A percentile compares a stretch with the other conserved stretches of the same genome.
Conservation (phyloP, 2,797 vertebrate genomes). For the Enteromius trimaculatus region DNA sequence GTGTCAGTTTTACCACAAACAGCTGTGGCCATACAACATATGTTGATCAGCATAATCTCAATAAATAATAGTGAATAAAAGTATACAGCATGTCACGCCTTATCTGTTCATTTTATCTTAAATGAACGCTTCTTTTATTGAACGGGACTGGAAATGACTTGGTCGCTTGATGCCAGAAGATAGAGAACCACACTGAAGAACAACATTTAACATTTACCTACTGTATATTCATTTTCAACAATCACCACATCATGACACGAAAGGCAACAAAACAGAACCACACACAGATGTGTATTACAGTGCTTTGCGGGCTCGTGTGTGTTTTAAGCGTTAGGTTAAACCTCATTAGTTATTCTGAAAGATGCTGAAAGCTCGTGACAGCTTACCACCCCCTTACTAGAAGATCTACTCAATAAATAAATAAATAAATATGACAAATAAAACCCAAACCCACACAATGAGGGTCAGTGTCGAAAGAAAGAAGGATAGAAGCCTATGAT, state of each 20-base stretch:
- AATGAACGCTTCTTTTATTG: constrained; percentile 19
- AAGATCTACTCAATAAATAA: constrained; percentile 53
- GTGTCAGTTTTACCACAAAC: constrained; percentile 21
- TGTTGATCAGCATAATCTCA: constrained; percentile 36
- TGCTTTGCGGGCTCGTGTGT: constrained; percentile 6
- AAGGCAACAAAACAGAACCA: constrained; percentile 32
- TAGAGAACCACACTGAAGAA: constrained; percentile 39
- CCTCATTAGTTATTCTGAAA: neutral
- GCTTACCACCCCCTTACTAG: neutral
- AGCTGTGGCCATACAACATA: constrained; percentile 24
- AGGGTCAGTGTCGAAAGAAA: neutral
- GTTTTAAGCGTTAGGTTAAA: constrained; percentile 15
- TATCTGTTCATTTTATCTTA: neutral
- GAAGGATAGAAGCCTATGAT: constrained; percentile 17
- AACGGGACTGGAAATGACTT: constrained; percentile 31
- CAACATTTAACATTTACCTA: constrained; percentile 45
- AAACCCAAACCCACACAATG: constrained; percentile 2
- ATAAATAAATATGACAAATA: constrained; percentile 51
- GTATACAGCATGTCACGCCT: constrained; percentile 25
- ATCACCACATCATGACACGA: constrained; percentile 45
- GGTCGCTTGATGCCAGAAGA: constrained; percentile 20
- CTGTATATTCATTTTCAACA: constrained; percentile 39
- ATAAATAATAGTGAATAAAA: constrained; percentile 24
- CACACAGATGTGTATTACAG: constrained; percentile 28
- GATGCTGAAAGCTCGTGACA: neutral